Percentiles rank a stretch among this genome's conserved stretches.
Evolutionary conservation across 2,113 vertebrate genomes (phyloP).

Genomic region (Jacana jacana): DNA sequence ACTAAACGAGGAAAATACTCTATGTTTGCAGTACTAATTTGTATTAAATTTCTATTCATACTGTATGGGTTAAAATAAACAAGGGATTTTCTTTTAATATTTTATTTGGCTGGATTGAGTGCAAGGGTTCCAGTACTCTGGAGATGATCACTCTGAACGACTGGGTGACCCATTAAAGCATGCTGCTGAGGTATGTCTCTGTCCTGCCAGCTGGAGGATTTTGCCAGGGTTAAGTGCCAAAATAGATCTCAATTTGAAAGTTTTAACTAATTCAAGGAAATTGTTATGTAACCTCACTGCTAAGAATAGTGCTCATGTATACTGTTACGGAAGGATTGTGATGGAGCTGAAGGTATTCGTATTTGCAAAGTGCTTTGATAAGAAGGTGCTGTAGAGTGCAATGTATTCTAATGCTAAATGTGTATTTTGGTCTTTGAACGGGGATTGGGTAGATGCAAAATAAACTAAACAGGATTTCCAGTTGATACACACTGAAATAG

Average conservation of each 20-base stretch:
- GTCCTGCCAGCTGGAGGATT: slow-evolving; percentile 47
- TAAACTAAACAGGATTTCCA: neutral
- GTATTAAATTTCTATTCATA: neutral
- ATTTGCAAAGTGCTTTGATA: slow-evolving; percentile 32
- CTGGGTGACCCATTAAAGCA: slow-evolving; percentile 37
- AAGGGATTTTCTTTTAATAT: slow-evolving; percentile 15
- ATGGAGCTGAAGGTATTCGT: neutral
- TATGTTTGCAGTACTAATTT: neutral
- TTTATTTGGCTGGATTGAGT: neutral
- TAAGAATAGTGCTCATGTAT: slow-evolving; percentile 14
- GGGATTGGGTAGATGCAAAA: neutral
- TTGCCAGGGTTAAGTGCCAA: slow-evolving; percentile 36
- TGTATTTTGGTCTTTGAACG: neutral
- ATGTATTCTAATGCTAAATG: slow-evolving; percentile 9
- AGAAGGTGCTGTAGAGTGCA: neutral
- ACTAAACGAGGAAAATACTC: neutral
- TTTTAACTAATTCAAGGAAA: slow-evolving; percentile 66
- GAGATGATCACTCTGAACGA: slow-evolving; percentile 19
- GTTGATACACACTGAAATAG: neutral
- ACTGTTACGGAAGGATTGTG: neutral
- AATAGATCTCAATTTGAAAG: slow-evolving; percentile 43
- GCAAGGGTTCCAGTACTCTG: neutral
- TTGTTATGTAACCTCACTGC: neutral
- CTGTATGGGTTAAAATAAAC: neutral
- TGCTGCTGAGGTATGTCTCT: slow-evolving; percentile 49